These are phyloP conservation scores for Napeogenes inachia DNA, from an alignment of 2,888 invertebrate genomes.

Conservation along the genomic window DNA sequence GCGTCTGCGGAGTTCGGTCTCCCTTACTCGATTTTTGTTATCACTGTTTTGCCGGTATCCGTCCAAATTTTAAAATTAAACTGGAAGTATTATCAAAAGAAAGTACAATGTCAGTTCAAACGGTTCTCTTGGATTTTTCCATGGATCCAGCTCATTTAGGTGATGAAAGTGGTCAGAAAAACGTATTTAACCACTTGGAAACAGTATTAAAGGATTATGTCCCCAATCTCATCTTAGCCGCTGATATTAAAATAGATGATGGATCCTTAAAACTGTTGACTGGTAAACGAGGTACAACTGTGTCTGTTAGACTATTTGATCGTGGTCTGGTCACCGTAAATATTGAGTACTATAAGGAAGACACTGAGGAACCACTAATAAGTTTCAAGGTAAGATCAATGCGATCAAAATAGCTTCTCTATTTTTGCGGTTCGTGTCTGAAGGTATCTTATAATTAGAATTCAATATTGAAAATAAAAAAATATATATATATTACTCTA, in stretches of 20 bases:
- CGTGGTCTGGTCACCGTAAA: slow-evolving; percentile 88
- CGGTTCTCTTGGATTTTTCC: slow-evolving; percentile 87
- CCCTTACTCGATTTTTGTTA: slow-evolving; percentile 10
- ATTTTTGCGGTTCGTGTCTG: slow-evolving; percentile 11
- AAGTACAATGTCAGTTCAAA: slow-evolving; percentile 84
- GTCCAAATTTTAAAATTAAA: slow-evolving; percentile 37
- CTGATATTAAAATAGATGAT: slow-evolving; percentile 82
- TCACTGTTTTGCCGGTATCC: slow-evolving; percentile 45
- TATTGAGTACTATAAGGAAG: slow-evolving; percentile 88
- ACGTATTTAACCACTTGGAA: slow-evolving; percentile 81
- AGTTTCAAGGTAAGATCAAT: slow-evolving; percentile 83
- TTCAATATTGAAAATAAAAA: neutral
- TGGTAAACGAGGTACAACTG: slow-evolving; percentile 82
- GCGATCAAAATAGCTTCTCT: slow-evolving; percentile 29
- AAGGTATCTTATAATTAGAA: slow-evolving; percentile 13
- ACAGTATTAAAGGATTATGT: slow-evolving; percentile 84
- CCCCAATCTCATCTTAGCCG: slow-evolving; percentile 82
- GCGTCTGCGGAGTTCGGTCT: slow-evolving; percentile 8
- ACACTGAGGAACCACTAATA: slow-evolving; percentile 83
- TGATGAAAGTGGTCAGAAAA: slow-evolving; percentile 81
- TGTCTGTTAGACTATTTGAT: slow-evolving; percentile 84
- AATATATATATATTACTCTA: neutral
- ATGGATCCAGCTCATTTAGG: slow-evolving; percentile 82
- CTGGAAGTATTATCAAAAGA: slow-evolving; percentile 32
- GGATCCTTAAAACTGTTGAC: slow-evolving; percentile 83